Conservation (phyloP, 2,797 vertebrate genomes). For the Pygocentrus nattereri region DNA sequence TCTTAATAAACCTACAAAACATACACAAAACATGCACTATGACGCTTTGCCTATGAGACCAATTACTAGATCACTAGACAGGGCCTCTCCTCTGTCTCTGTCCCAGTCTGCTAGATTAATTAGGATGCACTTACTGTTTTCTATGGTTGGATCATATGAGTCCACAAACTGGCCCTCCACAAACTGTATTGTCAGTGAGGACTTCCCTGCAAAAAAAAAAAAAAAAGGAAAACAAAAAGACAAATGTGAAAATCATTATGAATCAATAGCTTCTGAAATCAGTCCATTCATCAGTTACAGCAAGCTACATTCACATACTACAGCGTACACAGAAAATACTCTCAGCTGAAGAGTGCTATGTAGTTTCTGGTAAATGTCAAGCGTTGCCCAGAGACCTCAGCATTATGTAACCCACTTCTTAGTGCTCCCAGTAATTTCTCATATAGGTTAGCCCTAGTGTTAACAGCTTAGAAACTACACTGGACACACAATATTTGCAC, state of each 20-base stretch:
- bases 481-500: not conserved
- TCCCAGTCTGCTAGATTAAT: not conserved
- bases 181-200: conserved; percentile 93
- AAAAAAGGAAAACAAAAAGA: conserved; percentile 16
- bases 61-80: not conserved
- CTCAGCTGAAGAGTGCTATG: not conserved
- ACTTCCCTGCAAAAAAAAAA: conserved; percentile 81
- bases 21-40: not conserved
- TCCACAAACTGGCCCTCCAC: conserved; percentile 95
- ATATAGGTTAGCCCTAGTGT: not conserved
- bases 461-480: not conserved
- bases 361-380: conserved; percentile 23
- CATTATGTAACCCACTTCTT: conserved; percentile 17
- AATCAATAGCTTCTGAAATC: conserved; percentile 11
- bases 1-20: too few species aligned
- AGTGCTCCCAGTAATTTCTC: not conserved
- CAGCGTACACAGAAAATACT: conserved; percentile 1
- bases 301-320: conserved; percentile 10
- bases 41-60: not conserved
- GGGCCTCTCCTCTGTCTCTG: not conserved
- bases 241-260: conserved; percentile 12
- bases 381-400: conserved; percentile 1
- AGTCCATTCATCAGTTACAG: not conserved
- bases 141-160: conserved; percentile 93
- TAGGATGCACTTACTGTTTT: conserved; percentile 87